Percentiles rank a stretch among this genome's conserved stretches.
Evolutionary conservation across 2,797 vertebrate genomes (phyloP).

Genomic region (Agapornis canus): DNA sequence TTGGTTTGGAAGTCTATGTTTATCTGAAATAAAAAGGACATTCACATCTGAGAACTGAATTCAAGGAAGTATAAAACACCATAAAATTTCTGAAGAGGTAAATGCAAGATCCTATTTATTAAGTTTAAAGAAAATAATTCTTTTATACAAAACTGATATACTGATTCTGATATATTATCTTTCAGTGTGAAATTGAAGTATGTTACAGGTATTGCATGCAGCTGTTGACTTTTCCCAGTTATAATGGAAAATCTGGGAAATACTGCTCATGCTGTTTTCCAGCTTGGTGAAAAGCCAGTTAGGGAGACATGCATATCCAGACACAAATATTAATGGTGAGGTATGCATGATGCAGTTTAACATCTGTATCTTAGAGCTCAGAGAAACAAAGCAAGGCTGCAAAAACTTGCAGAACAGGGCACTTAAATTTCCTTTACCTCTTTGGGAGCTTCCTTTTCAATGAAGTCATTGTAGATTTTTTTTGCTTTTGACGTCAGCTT

Average conservation of each 20-base stretch:
- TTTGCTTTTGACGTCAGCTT: slow-evolving; percentile 87
- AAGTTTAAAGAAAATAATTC: background rate
- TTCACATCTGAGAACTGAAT: background rate
- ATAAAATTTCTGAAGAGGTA: background rate
- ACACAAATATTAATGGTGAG: background rate
- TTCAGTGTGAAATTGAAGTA: background rate
- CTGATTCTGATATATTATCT: background rate
- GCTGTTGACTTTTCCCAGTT: background rate
- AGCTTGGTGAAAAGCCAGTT: background rate
- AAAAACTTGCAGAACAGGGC: background rate
- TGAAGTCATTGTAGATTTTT: slow-evolving; percentile 93
- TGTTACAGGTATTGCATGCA: background rate
- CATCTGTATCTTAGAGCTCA: background rate
- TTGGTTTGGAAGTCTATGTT: slow-evolving; percentile 91
- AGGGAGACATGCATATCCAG: background rate
- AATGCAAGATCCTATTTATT: background rate
- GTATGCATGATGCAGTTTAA: background rate
- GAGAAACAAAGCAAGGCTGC: background rate
- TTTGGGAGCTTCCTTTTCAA: slow-evolving; percentile 90
- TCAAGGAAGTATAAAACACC: background rate
- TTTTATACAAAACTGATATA: background rate
- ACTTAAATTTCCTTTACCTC: slow-evolving; percentile 82
- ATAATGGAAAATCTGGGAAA: background rate
- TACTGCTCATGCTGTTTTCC: background rate
- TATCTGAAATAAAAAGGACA: slow-evolving; percentile 77